Percentiles rank a stretch among this genome's conserved stretches.
These are phyloP conservation scores for Polylopha cassiicola DNA, from an alignment of 2,888 invertebrate genomes.

Conservation along the genomic window DNA sequence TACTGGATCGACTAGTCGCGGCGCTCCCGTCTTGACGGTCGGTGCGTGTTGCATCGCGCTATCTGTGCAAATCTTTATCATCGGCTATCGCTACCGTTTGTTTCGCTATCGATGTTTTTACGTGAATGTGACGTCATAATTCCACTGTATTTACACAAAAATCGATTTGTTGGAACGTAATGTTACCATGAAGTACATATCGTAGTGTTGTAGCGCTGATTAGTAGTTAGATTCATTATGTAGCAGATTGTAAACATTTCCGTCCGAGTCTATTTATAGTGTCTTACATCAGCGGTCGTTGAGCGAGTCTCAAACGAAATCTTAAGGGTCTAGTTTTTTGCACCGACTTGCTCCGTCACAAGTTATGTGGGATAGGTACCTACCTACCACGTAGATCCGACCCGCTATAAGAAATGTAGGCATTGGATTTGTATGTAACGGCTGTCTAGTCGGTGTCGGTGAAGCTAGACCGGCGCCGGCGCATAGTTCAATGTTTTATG, in stretches of 20 bases:
- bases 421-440: too few species aligned
- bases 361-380: too few species aligned
- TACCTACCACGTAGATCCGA: too few species aligned
- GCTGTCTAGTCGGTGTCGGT: too few species aligned
- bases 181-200: too few species aligned
- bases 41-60: conserved; percentile 43
- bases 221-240: conserved; percentile 38
- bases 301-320: conserved; percentile 32
- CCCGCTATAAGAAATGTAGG: too few species aligned
- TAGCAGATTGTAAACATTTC: conserved; percentile 62
- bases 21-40: conserved; percentile 33
- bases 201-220: conserved; percentile 14
- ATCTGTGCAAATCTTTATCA: conserved; percentile 65
- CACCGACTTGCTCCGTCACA: conserved; percentile 10
- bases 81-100: conserved; percentile 67
- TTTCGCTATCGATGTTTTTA: conserved; percentile 59
- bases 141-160: neutral
- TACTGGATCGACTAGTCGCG: conserved; percentile 23
- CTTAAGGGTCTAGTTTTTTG: conserved; percentile 34
- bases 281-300: conserved; percentile 57
- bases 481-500: too few species aligned
- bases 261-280: conserved; percentile 60
- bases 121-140: conserved; percentile 55
- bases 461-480: too few species aligned
- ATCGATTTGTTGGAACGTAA: neutral